phyloP scores from a whole-genome alignment of 2,113 vertebrate species.

The Cairina moschata region DNA sequence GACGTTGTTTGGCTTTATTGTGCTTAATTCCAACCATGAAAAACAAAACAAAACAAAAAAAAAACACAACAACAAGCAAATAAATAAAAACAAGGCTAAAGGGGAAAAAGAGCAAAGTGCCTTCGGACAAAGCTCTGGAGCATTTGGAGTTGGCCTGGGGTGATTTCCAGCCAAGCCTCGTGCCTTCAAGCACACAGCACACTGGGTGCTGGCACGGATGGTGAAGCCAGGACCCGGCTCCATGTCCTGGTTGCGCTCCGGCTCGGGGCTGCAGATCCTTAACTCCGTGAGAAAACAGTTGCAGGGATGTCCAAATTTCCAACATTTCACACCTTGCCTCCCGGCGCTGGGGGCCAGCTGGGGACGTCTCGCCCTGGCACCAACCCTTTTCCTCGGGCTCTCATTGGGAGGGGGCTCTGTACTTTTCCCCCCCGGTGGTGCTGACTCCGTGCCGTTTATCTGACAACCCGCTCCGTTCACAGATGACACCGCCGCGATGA shows the following conservation, averaged over 20 bases:
- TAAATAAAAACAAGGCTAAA: neutral
- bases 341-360: neutral
- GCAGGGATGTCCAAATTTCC: neutral
- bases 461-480: neutral
- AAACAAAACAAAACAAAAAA: neutral
- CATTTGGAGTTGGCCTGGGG: neutral
- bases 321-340: neutral
- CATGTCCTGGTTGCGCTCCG: rapidly evolving
- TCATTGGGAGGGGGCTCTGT: rapidly evolving
- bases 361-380: neutral
- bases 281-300: rapidly evolving
- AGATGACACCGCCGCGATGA: neutral
- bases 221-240: neutral
- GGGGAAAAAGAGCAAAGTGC: neutral
- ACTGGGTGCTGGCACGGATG: rapidly evolving
- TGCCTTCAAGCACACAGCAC: neutral
- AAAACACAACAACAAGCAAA: too few relatives aligned
- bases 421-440: neutral
- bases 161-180: neutral
- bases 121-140: neutral
- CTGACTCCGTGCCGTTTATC: neutral
- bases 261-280: rapidly evolving
- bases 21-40: rapidly evolving
- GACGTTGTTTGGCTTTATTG: neutral
- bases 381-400: neutral